Base-by-base conservation (phyloP, 2,888 invertebrate species). In the Tachina grossa region DNA sequence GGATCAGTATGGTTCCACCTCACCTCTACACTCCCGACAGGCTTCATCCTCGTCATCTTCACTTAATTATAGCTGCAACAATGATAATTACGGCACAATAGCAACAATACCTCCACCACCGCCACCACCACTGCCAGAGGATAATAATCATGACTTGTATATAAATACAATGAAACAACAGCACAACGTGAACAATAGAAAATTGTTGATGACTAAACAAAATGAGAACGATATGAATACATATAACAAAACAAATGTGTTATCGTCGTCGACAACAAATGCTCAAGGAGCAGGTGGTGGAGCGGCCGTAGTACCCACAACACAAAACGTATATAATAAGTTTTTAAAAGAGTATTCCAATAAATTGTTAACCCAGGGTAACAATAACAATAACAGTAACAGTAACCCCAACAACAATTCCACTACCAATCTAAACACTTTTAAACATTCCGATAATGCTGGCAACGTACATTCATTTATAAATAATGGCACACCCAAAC, bases 191-290 rank as follows among this genome's bases (percentile, higher is more conserved):
- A 88, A 68, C 88, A 88, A 87, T 83, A 87, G 85, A 63, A 88
- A 87, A 86, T 86, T 84, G 83, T 83, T 84, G 83, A 77, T 75
- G 80, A 88, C 85, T 82, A 88, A 90, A 84, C 90, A 90, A 87
- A 91, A 91, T 88, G 92, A 92, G 88, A 91, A 91, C 88, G 91
- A 92, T 88, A 91, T 91, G 91, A 92, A 92, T 88, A 89, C 89
- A 83, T 91, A 91, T 86, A 92, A 92, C 87, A 91, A 91, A 75
- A 88, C 89, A 61, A 78, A 72, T 75, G 89, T 87, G 88, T 69
- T 22, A 14, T 13, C 14, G 14, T 14, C 49, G 9, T 1, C 74
- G 14, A 19, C 59, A 22, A 19, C 72, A 55, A 63, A 83, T 55
- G 49, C 13, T n/a, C 19, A 47, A 22, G 69, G 22, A 10, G 57